A percentile compares a stretch with the other conserved stretches of the same genome.
Conservation (phyloP, 2,113 vertebrate species). For the Oxyura jamaicensis region DNA sequence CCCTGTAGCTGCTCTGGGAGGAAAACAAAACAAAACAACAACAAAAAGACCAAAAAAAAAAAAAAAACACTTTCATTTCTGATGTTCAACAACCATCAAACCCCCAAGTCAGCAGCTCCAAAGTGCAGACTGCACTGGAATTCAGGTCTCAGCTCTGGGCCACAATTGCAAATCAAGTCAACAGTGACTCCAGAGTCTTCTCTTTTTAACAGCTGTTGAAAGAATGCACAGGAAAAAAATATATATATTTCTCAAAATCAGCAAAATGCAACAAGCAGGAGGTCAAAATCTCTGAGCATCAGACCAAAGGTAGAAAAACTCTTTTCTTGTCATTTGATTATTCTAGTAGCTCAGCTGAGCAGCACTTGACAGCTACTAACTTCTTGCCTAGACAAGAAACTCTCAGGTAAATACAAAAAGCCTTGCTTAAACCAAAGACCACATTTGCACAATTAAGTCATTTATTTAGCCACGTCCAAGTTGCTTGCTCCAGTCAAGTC, state of each 20-base stretch:
- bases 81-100: background rate
- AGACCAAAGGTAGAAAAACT: background rate
- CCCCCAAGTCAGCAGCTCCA: background rate
- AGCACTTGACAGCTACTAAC: background rate
- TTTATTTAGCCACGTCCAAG: background rate
- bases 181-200: background rate
- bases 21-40: no score
- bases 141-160: background rate
- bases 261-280: background rate
- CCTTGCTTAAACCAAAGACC: background rate
- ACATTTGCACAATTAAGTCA: background rate
- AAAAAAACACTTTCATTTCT: background rate
- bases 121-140: background rate
- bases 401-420: background rate
- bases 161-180: background rate
- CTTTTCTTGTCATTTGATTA: background rate
- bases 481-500: background rate
- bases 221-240: background rate
- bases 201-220: background rate
- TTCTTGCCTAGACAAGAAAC: background rate
- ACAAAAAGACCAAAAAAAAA: no score
- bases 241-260: background rate
- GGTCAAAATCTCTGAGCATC: background rate
- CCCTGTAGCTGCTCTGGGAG: background rate
- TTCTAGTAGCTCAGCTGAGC: background rate